Evolutionary conservation across 30 jellyfish, hydroid and myxozoan species (phyloP).

Genomic region (Hydractinia symbiolongicarpus): DNA sequence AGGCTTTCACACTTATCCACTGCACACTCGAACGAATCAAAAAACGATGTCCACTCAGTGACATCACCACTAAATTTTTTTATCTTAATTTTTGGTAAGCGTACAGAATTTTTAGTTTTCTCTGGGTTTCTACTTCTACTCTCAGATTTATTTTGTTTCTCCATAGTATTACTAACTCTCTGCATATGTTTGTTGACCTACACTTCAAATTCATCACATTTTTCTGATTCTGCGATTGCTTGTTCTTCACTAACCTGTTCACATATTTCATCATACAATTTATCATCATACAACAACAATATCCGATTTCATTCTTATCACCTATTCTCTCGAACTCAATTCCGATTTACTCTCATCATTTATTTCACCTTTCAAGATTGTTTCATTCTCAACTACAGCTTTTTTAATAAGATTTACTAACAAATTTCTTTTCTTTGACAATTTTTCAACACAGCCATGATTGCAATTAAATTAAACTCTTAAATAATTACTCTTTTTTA

Average conservation of each 20-base stretch:
- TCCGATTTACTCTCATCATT: neutral
- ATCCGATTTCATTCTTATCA: neutral
- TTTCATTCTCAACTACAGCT: neutral
- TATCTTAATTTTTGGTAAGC: too few species aligned
- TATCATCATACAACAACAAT: too few species aligned
- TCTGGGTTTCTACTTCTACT: neutral
- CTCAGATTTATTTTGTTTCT: neutral
- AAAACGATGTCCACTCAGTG: neutral
- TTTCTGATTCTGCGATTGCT: neutral
- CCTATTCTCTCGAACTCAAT: slow-evolving; percentile 2
- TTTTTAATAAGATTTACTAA: too few species aligned
- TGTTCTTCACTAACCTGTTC: slow-evolving; percentile 6
- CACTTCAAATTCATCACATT: neutral
- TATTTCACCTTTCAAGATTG: neutral
- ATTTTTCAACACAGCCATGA: neutral
- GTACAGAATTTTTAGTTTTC: too few species aligned
- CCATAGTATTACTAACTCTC: neutral
- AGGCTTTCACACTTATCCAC: slow-evolving; percentile 3
- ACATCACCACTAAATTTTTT: neutral
- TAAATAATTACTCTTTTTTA: too few species aligned
- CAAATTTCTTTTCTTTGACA: slow-evolving; percentile 3
- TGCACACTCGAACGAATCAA: slow-evolving; percentile 1
- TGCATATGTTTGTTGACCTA: neutral
- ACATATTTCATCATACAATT: slow-evolving; percentile 2
- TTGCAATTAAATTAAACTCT: too few species aligned